These are phyloP conservation scores for Sciaenops ocellatus DNA, from an alignment of 2,797 vertebrate species.

Conservation along the genomic window DNA sequence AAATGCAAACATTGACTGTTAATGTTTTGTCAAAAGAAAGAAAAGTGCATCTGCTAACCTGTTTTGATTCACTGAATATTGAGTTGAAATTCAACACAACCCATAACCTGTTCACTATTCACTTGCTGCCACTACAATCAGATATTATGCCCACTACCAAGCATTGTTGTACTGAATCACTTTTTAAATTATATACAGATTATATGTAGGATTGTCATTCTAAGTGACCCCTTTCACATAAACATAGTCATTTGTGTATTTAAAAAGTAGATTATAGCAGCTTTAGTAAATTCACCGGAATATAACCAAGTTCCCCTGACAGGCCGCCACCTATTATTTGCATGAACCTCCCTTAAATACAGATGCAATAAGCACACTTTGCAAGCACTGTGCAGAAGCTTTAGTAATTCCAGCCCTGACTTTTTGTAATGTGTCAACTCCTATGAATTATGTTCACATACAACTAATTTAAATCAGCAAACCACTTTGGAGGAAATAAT, in stretches of 20 bases:
- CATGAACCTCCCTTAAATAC: not conserved
- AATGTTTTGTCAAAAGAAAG: not conserved
- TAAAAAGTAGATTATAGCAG: not conserved
- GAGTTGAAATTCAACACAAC: not conserved
- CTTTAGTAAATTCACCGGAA: slow-evolving; percentile 5
- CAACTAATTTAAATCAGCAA: slow-evolving; percentile 11
- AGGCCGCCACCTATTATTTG: not conserved
- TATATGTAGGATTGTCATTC: too few relatives aligned
- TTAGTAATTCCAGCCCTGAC: not conserved
- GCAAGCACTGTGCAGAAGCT: not conserved
- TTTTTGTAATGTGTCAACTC: slow-evolving; percentile 13
- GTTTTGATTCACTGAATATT: not conserved
- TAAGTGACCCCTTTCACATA: too few relatives aligned
- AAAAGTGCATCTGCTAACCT: not conserved
- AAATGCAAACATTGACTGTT: not conserved
- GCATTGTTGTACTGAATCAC: not conserved
- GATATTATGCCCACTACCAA: not conserved
- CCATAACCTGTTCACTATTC: not conserved
- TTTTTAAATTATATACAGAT: not conserved
- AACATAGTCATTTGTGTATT: not conserved
- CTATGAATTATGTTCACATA: slow-evolving; percentile 6
- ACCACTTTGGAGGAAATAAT: slow-evolving; percentile 17
- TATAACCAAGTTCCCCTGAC: slow-evolving; percentile 1
- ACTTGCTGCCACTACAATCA: not conserved
- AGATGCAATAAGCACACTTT: not conserved